These are phyloP conservation scores for Peromyscus maniculatus DNA, from an alignment of 2,113 vertebrate species.

Conservation along the genomic window DNA sequence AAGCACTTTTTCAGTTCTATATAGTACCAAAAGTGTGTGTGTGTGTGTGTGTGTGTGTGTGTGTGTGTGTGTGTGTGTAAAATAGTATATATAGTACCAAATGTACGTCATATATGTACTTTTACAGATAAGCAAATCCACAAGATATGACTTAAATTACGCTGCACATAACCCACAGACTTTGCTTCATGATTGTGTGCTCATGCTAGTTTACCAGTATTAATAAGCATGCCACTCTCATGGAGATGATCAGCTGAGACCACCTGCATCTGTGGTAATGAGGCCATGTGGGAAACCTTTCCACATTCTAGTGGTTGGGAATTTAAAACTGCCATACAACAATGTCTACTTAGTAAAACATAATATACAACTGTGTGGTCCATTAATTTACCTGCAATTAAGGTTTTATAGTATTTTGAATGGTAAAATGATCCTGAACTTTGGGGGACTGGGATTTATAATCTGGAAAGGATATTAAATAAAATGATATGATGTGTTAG, in stretches of 20 bases:
- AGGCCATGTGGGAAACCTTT: neutral
- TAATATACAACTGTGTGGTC: neutral
- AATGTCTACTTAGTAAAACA: neutral
- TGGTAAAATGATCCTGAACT: neutral
- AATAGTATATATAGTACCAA: neutral
- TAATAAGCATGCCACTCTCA: neutral
- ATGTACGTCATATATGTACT: neutral
- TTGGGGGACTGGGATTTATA: neutral
- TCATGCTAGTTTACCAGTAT: neutral
- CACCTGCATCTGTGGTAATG: no score
- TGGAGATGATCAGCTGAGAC: accelerated
- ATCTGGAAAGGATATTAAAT: neutral
- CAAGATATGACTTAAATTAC: neutral
- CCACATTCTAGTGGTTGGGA: neutral
- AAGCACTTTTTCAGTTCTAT: neutral
- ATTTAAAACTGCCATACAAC: neutral
- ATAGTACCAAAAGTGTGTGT: neutral
- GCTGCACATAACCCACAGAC: no score
- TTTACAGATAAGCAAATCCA: neutral
- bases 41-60: no score
- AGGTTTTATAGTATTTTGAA: neutral
- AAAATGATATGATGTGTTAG: neutral
- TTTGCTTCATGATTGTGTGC: neutral
- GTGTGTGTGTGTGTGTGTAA: no score
- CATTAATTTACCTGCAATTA: neutral